Evolutionary conservation across 2,113 vertebrate genomes (phyloP), one percentile per base, ranked within the genome.

Genomic region (Oryzias melastigma): DNA sequence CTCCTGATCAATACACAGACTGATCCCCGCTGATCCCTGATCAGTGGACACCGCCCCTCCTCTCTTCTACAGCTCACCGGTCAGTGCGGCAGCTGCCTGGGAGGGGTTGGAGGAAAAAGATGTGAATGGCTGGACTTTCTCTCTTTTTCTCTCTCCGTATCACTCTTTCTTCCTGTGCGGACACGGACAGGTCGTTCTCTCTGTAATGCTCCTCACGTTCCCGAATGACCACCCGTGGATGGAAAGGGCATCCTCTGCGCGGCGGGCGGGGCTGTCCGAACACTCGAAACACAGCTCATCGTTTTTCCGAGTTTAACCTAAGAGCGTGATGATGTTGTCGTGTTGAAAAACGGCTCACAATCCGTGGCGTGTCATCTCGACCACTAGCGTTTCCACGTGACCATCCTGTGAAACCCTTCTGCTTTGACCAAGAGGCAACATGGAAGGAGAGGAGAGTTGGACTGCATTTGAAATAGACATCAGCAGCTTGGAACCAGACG

Each of bases 1-100:
- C 85, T 87, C 85, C 83, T 85, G 78, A 82, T 82, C 71, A 81
- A 68, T 55, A 81, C 70, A 69, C 18, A 58, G 75, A 88, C 83
- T 71, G 68, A 82, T 80, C 16, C 4, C 62, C 64, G 14, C 78
- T 77, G 67, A 67, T 84, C 62, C 59, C 62, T 68, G 76, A 85
- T 85, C 85, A 67, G 75, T 77, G 65, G 50, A 78, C 74, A 65
- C 76, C 19, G 52, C 78, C 81, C 80, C 76, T 82, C 75, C 81
- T 80, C 76, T 83, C 71, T 78, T 73, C 60, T 85, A 59, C 54
- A 52, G 54, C 78, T 70, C 67, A 65, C 52, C 64, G 4, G 19
- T 76, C 71, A 62, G 73, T 54, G 52, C 24, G 58, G 65, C 75
- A 70, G 71, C 66, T 48, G 51, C 24, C 42, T 43, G 67, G 55